Evolutionary conservation across 2,888 invertebrate species (phyloP), one percentile per base, ranked within the genome.

Genomic region (Drosophila percnosoma): DNA sequence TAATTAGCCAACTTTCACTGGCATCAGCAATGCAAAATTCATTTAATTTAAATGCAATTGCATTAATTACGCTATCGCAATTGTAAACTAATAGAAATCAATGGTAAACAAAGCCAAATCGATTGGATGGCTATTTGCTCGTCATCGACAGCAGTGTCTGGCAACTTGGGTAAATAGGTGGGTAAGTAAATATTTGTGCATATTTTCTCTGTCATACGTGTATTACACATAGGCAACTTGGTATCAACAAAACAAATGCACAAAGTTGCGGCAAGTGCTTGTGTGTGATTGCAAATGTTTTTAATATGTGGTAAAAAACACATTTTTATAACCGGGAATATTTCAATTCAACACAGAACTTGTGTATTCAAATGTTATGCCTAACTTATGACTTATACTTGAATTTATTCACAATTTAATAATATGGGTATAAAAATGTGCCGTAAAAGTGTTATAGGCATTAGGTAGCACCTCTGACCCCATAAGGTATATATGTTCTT

Each of bases 161-260:
- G 51, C 62, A 61, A 61, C 68, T 68, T 57, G 52, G 49, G 57
- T 57, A 68, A 73, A 77, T 68, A 68, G 45, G 42, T 31, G 38
- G 18, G 0, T 51, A 42, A 36, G 34, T 59, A 85, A 89, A 85
- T 73, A 85, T 81, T 73, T 89, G 68, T 48, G 36, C 66, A 76
- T 60, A 65, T 76, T 78, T 84, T 63, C 64, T 60, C 64, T 66
- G 70, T 60, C 61, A 75, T 63, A 74, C 55, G 64, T 72, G 55
- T 63, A 70, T 78, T 75, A 65, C 75, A 73, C 75, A 85, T 76
- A 78, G 80, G 80, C 66, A 71, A 42, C 48, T 63, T 75, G 54
- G 66, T 48, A 58, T 31, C 21, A 66, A 34, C 68, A 48, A 54
- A 65, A 55, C 57, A 27, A 42, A 34, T 60, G 53, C 40, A 42